Conservation (phyloP, 2,113 vertebrate species). For the pig (Sus scrofa) region T2T-Sscrofa CM000814.6:8452501-8453000, state of each 20-base stretch:
- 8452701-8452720: background rate
- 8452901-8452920: background rate
- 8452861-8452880: background rate
- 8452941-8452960: rapidly evolving
- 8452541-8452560: background rate
- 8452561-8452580: background rate
- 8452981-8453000: rapidly evolving
- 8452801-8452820: background rate
- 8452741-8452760: background rate
- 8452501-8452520: background rate
- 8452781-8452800: slow-evolving; percentile 62
- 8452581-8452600: background rate
- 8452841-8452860: slow-evolving; percentile 40
- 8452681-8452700: background rate
- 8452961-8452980: rapidly evolving
- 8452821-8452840: slow-evolving; percentile 8
- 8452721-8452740: background rate
- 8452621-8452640: background rate
- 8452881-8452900: slow-evolving; percentile 63
- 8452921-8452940: background rate
- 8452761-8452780: background rate
- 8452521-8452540: background rate
- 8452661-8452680: background rate
- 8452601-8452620: background rate
- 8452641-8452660: background rate